These are phyloP conservation scores for Smutsia gigantea DNA, from an alignment of 2,797 vertebrate genomes.

Conservation along the genomic window DNA sequence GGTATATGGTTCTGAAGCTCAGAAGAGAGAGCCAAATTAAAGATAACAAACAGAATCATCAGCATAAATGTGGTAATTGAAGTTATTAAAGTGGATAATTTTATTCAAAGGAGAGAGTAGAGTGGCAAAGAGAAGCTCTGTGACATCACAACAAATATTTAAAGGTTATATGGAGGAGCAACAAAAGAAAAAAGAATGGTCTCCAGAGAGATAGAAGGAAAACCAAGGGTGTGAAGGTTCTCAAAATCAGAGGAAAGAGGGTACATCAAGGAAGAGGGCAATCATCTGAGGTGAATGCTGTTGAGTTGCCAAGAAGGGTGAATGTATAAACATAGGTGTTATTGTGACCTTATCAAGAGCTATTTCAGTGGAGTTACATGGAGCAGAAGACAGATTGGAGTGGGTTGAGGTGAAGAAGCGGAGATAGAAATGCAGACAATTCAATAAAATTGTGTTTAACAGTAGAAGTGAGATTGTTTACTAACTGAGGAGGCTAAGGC, in stretches of 20 bases:
- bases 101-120: constrained; percentile 17
- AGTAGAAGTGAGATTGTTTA: background rate
- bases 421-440: constrained; percentile 55
- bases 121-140: background rate
- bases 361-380: constrained; percentile 50
- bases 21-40: background rate
- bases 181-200: background rate
- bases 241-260: constrained; percentile 30
- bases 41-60: constrained; percentile 1
- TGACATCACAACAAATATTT: constrained; percentile 44
- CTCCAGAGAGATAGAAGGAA: constrained; percentile 13
- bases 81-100: background rate
- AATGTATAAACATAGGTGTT: constrained; percentile 58
- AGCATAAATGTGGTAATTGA: background rate
- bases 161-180: background rate
- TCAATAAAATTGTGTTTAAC: constrained; percentile 51
- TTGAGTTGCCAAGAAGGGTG: constrained; percentile 33
- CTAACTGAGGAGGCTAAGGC: background rate
- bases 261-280: background rate
- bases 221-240: background rate
- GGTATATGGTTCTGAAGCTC: background rate
- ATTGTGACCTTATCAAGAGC: constrained; percentile 51
- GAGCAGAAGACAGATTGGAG: constrained; percentile 63
- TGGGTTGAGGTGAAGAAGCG: constrained; percentile 59
- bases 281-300: constrained; percentile 42